Conservation (phyloP, 2,888 invertebrate species). For the Proisotoma minuta region DNA sequence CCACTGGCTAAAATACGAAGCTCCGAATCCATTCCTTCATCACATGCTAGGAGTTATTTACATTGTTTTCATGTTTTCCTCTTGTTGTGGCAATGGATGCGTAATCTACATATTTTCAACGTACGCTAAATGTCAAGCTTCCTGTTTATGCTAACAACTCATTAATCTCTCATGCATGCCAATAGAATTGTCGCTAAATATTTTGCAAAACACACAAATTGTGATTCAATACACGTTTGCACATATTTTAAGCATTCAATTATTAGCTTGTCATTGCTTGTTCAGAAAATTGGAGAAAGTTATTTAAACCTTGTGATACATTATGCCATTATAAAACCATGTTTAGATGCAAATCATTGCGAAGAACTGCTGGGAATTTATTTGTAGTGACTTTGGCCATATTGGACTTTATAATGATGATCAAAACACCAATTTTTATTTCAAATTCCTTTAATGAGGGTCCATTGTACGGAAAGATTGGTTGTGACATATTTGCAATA, state of each 20-base stretch:
- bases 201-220: too few species aligned
- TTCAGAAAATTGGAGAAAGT: too few species aligned
- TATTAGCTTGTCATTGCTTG: too few species aligned
- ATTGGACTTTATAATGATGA: constrained; percentile 68
- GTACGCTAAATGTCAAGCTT: too few species aligned
- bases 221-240: too few species aligned
- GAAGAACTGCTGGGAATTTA: constrained; percentile 70
- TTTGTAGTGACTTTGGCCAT: constrained; percentile 70
- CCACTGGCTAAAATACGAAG: constrained; percentile 73
- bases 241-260: too few species aligned
- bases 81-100: constrained; percentile 74
- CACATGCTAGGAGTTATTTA: constrained; percentile 73
- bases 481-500: constrained; percentile 71
- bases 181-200: too few species aligned
- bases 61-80: constrained; percentile 59
- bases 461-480: constrained; percentile 65
- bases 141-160: too few species aligned
- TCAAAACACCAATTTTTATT: constrained; percentile 68
- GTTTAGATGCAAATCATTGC: constrained; percentile 62
- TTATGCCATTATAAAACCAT: background rate
- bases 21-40: constrained; percentile 75
- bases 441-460: constrained; percentile 69
- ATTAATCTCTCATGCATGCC: too few species aligned
- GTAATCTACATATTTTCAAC: constrained; percentile 78
- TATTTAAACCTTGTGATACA: background rate